Percentiles rank a stretch among this genome's conserved stretches.
Conservation (phyloP, 2,888 invertebrate species). For the Parnassius orleans region DNA sequence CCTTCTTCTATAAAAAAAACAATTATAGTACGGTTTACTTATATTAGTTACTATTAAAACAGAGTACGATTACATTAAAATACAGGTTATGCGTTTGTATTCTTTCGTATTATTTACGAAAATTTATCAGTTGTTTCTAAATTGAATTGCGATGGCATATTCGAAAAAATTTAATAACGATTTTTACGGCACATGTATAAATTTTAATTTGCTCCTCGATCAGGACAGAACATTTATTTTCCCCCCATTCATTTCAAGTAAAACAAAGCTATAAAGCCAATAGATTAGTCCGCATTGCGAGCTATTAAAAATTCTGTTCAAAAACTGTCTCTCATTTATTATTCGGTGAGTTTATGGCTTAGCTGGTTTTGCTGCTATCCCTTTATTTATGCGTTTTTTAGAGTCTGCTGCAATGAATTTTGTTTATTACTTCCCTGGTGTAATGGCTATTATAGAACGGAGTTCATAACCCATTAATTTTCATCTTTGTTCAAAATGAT, state of each 20-base stretch:
- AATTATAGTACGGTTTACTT: no score
- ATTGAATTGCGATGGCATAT: neutral
- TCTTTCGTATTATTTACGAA: no score
- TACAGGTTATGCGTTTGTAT: no score
- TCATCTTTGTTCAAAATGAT: conserved; percentile 22
- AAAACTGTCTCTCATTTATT: conserved; percentile 38
- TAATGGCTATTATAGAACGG: conserved; percentile 20
- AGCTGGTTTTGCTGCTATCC: conserved; percentile 32
- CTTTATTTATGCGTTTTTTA: conserved; percentile 39
- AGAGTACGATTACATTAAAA: no score
- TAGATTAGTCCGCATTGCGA: conserved; percentile 38
- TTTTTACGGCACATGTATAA: conserved; percentile 15
- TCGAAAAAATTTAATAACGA: conserved; percentile 6
- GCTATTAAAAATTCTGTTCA: conserved; percentile 42
- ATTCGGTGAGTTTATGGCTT: conserved; percentile 38
- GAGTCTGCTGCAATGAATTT: conserved; percentile 40
- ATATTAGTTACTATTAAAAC: no score
- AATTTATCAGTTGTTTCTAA: neutral
- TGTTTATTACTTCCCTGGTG: conserved; percentile 37
- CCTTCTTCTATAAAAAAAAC: no score
- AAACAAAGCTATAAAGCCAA: conserved; percentile 33
- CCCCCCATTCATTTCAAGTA: conserved; percentile 26
- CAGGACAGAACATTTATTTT: conserved; percentile 19
- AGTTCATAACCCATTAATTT: conserved; percentile 20
- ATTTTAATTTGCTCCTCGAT: conserved; percentile 19